Percentiles rank a stretch among this genome's conserved stretches.
Evolutionary conservation across 2,797 vertebrate species (phyloP).

Genomic region (Thaleichthys pacificus): DNA sequence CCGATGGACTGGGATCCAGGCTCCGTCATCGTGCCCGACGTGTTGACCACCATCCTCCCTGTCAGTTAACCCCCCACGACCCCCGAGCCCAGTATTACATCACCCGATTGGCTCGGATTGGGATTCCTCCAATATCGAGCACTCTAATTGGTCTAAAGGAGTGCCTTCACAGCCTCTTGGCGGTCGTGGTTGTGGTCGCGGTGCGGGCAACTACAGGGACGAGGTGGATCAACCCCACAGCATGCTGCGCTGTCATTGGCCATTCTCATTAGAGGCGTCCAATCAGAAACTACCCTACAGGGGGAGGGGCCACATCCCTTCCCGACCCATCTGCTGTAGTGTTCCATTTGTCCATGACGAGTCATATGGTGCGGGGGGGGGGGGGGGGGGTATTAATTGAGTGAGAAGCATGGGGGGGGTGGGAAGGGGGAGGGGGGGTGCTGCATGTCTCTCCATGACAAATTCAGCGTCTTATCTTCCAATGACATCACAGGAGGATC

Average conservation of each 20-base stretch:
- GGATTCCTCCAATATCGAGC: slow-evolving; percentile 31
- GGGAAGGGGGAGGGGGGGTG: background rate
- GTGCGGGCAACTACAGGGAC: slow-evolving; percentile 44
- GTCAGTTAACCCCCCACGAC: slow-evolving; percentile 43
- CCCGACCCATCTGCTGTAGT: slow-evolving; percentile 5
- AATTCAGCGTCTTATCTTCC: slow-evolving; percentile 18
- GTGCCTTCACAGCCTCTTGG: too few relatives aligned
- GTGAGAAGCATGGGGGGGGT: background rate
- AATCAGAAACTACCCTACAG: slow-evolving; percentile 64
- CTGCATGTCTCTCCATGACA: background rate
- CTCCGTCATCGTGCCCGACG: slow-evolving; percentile 56
- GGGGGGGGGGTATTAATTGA: background rate
- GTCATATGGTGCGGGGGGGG: too few relatives aligned
- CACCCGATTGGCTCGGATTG: slow-evolving; percentile 12
- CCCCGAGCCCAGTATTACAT: slow-evolving; percentile 27
- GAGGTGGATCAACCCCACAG: slow-evolving; percentile 50
- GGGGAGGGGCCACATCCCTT: slow-evolving; percentile 19
- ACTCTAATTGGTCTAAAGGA: slow-evolving; percentile 32
- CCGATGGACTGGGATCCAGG: slow-evolving; percentile 59
- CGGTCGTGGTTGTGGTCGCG: slow-evolving; percentile 9
- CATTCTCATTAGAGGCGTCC: slow-evolving; percentile 61
- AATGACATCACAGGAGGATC: slow-evolving; percentile 24
- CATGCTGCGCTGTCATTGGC: slow-evolving; percentile 63
- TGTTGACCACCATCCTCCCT: slow-evolving; percentile 54
- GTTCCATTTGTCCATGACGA: slow-evolving; percentile 1